These are phyloP conservation scores for Thinocorus orbignyianus DNA, from an alignment of 2,113 vertebrate genomes.

Conservation along the genomic window DNA sequence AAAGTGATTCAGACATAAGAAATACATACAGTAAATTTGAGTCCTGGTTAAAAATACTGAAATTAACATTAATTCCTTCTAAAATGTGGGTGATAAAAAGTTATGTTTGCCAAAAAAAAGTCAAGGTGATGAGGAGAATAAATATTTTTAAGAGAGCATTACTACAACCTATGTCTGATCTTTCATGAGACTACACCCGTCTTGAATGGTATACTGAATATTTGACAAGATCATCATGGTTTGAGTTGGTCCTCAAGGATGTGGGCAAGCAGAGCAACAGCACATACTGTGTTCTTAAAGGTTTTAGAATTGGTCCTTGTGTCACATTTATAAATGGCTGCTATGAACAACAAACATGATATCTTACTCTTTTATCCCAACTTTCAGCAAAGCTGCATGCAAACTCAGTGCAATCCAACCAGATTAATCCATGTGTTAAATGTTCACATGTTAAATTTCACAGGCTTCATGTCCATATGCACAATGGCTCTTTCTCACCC, in stretches of 20 bases:
- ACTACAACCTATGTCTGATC: background rate
- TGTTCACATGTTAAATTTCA: background rate
- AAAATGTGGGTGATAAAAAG: background rate
- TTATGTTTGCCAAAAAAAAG: background rate
- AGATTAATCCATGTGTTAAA: background rate
- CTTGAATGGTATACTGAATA: background rate
- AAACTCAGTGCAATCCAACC: background rate
- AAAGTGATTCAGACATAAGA: background rate
- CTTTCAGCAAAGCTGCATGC: background rate
- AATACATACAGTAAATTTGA: background rate
- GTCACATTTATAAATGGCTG: background rate
- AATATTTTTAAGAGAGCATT: background rate
- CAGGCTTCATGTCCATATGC: fast-evolving
- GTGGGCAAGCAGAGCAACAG: background rate
- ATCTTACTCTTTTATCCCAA: background rate
- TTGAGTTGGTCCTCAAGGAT: background rate
- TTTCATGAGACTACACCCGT: background rate
- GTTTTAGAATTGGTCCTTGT: background rate
- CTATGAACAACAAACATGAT: background rate
- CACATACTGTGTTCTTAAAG: background rate
- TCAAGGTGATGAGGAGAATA: background rate
- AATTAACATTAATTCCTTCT: background rate
- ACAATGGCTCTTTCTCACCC: background rate
- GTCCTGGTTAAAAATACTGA: background rate
- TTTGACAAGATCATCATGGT: background rate